Evolutionary conservation across 2,888 invertebrate species (phyloP), one percentile per base, ranked within the genome.

Genomic region (Caenorhabditis japonica): DNA sequence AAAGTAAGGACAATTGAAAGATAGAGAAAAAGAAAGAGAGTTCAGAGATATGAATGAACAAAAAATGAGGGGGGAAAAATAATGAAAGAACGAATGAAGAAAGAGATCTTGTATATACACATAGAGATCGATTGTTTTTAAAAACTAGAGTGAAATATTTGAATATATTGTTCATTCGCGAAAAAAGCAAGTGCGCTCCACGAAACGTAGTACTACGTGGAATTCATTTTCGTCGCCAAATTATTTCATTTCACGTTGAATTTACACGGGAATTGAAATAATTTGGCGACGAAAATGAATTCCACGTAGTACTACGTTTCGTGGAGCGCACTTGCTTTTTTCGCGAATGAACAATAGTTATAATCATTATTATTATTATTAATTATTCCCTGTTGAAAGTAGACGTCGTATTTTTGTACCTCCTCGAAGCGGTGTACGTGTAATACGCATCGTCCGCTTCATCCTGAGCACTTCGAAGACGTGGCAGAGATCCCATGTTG

Each of bases 401-500:
- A 1, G 64, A 68, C 21, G 62, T 69, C 30, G 61, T 53, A 17
- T 66, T 52, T 13, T 76, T 69, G 34, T 71, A 75, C 33, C 68
- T 49, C 49, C 76, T 41, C 2, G 74, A 71, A 1, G 75, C 55
- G 13, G 79, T 79, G 47, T 82, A 85, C 10, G 85, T 82, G 60
- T 84, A 84, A 56, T 85, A 85, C n/a, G 83, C 84, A 46, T 83
- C 83, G 64, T 85, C 83, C 15, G 81, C 60, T 46, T 83, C 81
- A 39, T 85, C 84, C 44, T 83, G 83, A 33, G 75, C 75, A 59
- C 68, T 79, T 34, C 71, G 49, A 46, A 82, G 59, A 44, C 81
- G 66, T 34, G 75, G 72, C 19, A 81, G 64, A 12, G 78, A 75
- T 33, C 75, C 68, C 60, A 71, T 70, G 46, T 78, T 76, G 17